Conservation (phyloP, 1,140 invertebrate genomes). For the Pseudobourletiella spinata region DNA sequence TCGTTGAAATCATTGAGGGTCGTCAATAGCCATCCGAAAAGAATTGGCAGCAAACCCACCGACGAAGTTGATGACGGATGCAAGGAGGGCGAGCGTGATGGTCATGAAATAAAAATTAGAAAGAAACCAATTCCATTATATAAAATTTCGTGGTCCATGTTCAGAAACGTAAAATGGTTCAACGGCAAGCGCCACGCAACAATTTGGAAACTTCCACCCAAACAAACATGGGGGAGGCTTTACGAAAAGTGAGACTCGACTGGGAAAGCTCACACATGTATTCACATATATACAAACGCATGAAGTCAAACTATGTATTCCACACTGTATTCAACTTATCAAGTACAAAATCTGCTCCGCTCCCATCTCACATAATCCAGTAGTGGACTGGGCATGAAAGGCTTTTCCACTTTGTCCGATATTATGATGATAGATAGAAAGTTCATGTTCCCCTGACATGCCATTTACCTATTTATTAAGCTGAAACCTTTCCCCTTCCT, state of each 20-base stretch:
- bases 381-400: not conserved
- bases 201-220: no score
- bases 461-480: slow-evolving; percentile 11
- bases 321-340: no score
- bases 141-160: slow-evolving; percentile 6
- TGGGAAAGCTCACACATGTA: no score
- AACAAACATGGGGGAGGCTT: no score
- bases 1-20: no score
- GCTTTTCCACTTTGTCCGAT: slow-evolving; percentile 3
- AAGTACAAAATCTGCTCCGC: no score
- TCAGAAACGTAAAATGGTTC: not conserved
- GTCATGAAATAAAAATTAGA: slow-evolving; percentile 11
- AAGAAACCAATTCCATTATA: slow-evolving; percentile 8
- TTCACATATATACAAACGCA: no score
- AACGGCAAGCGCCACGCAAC: not conserved
- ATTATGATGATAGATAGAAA: slow-evolving; percentile 11
- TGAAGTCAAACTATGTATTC: no score
- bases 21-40: not conserved
- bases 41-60: no score
- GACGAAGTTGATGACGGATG: not conserved
- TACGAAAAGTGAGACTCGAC: no score
- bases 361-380: no score
- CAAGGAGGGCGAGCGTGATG: no score
- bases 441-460: slow-evolving; percentile 10
- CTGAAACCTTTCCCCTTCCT: not conserved